Evolutionary conservation across 2,888 invertebrate species (phyloP).

Genomic region (Torymus aiolomorphi): DNA sequence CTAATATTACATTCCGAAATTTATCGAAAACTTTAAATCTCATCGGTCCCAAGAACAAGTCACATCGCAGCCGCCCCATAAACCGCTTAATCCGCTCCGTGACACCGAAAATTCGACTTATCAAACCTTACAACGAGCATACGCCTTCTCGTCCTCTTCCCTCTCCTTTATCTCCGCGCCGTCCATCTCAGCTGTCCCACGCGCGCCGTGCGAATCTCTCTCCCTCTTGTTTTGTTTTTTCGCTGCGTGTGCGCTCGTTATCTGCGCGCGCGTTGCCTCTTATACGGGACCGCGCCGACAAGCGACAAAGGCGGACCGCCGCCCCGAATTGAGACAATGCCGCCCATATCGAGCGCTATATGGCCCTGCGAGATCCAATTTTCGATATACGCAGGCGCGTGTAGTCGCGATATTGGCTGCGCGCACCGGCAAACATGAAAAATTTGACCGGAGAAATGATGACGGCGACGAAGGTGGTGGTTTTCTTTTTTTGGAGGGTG

Average conservation of each 20-base stretch:
- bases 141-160: neutral
- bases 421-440: neutral
- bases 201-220: too few relatives aligned
- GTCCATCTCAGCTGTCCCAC: neutral
- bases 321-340: slow-evolving; percentile 39
- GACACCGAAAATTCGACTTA: too few relatives aligned
- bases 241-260: too few relatives aligned
- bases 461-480: neutral
- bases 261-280: too few relatives aligned
- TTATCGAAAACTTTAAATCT: too few relatives aligned
- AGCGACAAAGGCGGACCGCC: slow-evolving; percentile 9
- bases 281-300: too few relatives aligned
- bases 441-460: neutral
- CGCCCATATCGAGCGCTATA: slow-evolving; percentile 14
- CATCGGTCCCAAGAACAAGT: too few relatives aligned
- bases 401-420: slow-evolving; percentile 11
- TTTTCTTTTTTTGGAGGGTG: neutral
- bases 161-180: slow-evolving; percentile 2
- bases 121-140: too few relatives aligned
- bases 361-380: slow-evolving; percentile 25
- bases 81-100: too few relatives aligned
- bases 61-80: too few relatives aligned
- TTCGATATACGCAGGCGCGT: slow-evolving; percentile 14
- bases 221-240: too few relatives aligned
- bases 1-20: too few relatives aligned